Base-by-base conservation (phyloP, 37 sponge, comb jelly and placozoan species). In the Axinella damicornis region DNA sequence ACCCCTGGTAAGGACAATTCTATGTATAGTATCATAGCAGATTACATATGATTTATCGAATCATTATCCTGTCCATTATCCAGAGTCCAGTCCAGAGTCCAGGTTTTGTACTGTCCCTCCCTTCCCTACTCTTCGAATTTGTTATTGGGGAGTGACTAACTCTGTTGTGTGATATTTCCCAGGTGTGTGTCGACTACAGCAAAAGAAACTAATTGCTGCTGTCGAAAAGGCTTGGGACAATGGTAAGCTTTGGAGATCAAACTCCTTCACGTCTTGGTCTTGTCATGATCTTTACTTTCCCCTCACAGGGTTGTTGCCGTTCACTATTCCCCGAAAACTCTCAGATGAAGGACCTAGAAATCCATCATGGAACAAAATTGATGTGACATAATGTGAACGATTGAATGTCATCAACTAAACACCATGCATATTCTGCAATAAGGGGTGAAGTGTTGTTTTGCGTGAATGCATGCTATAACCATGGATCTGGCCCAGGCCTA, bases 111-210 rank as follows among this genome's bases (percentile, higher is more conserved):
- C n/a, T n/a, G n/a, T n/a, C n/a, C n/a, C n/a, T n/a, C n/a, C n/a
- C n/a, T n/a, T n/a, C n/a, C n/a, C n/a, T n/a, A n/a, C n/a, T n/a
- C n/a, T n/a, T n/a, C n/a, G n/a, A n/a, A n/a, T n/a, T n/a, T n/a
- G 19, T 57, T 16, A 16, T 20, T 57, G 58, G 58, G 19, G 16
- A 19, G 58, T 20, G 16, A 20, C 19, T 16, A 16, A 57, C 58
- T 20, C 18, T 57, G 19, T 20, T 57, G 58, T 57, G 16, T 57
- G n/a, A n/a, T n/a, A n/a, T n/a, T 70, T 2, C 40, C 15, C 34
- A 92, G 92, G 92, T 40, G 22, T 92, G 74, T 92, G 92, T 63
- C 27, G 92, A 61, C 65, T 52, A n/a, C 92, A 92, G 70, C 92
- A 92, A 77, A 92, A 87, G 78, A 87, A 78, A 73, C 57, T 92